phyloP scores from a whole-genome alignment of 2,113 vertebrate genomes.

The Regulus satrapa region DNA sequence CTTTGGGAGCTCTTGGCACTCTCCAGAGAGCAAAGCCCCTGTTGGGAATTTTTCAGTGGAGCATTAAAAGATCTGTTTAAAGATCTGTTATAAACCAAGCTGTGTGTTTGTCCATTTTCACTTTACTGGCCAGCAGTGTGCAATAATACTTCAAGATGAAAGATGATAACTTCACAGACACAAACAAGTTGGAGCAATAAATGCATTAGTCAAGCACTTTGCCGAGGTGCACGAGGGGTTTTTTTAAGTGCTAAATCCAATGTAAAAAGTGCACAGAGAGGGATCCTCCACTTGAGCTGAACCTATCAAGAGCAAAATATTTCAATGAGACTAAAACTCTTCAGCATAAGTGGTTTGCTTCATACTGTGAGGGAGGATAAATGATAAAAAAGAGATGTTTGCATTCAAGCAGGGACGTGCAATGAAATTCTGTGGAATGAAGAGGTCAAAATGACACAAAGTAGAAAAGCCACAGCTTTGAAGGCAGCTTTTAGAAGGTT shows the following conservation, averaged over 20 bases:
- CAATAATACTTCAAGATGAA: constrained; percentile 12
- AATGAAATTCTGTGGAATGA: neutral
- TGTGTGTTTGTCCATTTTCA: neutral
- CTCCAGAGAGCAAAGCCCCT: neutral
- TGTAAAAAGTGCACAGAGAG: neutral
- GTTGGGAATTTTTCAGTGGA: constrained; percentile 5
- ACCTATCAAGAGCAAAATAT: neutral
- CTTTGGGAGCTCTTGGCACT: neutral
- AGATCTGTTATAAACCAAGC: neutral
- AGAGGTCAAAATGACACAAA: neutral
- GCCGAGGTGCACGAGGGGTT: neutral
- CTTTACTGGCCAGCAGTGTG: neutral
- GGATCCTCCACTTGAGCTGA: neutral
- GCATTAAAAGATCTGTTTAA: constrained; percentile 40
- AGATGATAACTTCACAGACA: neutral
- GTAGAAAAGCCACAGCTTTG: neutral
- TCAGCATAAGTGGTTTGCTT: neutral
- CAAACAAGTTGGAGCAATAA: neutral
- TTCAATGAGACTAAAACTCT: neutral
- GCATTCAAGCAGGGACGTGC: neutral
- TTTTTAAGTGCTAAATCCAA: neutral
- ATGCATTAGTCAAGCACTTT: neutral
- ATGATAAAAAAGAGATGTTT: neutral
- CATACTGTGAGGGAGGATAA: neutral
- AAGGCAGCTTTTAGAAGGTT: neutral